Percentiles rank a stretch among this genome's conserved stretches.
Evolutionary conservation across 2,888 invertebrate genomes (phyloP).

Genomic region (Drosophila rubida): DNA sequence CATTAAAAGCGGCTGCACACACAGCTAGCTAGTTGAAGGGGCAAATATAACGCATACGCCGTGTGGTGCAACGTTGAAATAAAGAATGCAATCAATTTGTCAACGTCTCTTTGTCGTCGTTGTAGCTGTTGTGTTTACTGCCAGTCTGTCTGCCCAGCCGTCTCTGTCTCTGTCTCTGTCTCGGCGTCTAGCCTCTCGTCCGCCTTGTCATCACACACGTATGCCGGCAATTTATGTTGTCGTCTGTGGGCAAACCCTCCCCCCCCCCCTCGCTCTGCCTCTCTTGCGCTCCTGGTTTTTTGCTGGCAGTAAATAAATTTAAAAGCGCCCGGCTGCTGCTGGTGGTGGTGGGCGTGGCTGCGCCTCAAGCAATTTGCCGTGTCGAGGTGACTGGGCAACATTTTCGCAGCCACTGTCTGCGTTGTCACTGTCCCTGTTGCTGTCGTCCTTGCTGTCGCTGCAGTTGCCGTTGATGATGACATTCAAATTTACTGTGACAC

Average conservation of each 20-base stretch:
- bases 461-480: conserved; percentile 57
- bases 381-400: conserved; percentile 62
- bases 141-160: conserved; percentile 9
- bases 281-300: conserved; percentile 15
- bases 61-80: conserved; percentile 66
- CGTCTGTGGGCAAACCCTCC: conserved; percentile 52
- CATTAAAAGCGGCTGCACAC: conserved; percentile 55
- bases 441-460: not conserved
- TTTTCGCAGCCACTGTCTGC: conserved; percentile 24
- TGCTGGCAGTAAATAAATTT: conserved; percentile 71
- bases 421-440: not conserved
- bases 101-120: conserved; percentile 60
- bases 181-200: conserved; percentile 36
- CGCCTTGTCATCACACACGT: conserved; percentile 74
- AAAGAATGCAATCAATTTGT: conserved; percentile 81
- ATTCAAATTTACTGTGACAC: conserved; percentile 72
- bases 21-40: not conserved
- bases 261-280: conserved; percentile 13
- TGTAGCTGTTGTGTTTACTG: conserved; percentile 22
- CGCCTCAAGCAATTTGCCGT: conserved; percentile 58
- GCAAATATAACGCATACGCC: conserved; percentile 67
- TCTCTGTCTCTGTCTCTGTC: conserved; percentile 31
- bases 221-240: conserved; percentile 74
- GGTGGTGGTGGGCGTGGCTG: conserved; percentile 39
- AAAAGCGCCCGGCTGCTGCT: conserved; percentile 47